Evolutionary conservation across 1,140 invertebrate species (phyloP), one percentile per base, ranked within the genome.

Genomic region (Trichoplusia ni): DNA sequence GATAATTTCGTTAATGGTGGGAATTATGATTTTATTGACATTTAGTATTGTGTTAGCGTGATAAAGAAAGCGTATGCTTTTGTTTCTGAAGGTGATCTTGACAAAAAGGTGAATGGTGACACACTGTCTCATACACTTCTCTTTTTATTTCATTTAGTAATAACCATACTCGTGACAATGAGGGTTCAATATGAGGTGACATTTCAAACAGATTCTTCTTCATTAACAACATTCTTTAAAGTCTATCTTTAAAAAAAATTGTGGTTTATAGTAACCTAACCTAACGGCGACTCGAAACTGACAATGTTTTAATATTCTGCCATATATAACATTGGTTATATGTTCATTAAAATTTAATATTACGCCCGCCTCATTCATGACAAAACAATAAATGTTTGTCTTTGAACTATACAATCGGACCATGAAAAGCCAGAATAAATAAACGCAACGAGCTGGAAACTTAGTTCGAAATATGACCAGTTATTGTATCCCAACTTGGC

Each of bases 401-500:
- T 33, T 29, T 54, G 18, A 37, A 54, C 31, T 54, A 37, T 47
- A 29, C 31, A 47, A 47, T 9, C 25, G 27, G 13, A 54, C 31
- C 33, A 23, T 54, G 19, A 37, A 38, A 40, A 40, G 27, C 27
- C 11, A 49, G 27, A 31, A 19, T 23, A 33, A 49, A 49, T 49
- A 49, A 49, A 49, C 16, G 11, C 58, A 67, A 49, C 38, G 47
- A 69, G 66, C 42, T 73, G 67, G 62, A 69, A 72, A 67, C 47
- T 37, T 60, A 65, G 42, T 56, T 70, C 63, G 64, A 75, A 65
- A 67, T 47, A 47, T 16, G 11, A 31, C 8, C 14, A 18, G 25
- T 16, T 49, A 19, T 18, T 33, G 8, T 49, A 31, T 44, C 75
- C 73, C 67, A 82, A 83, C 53, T 81, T 70, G 79, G 79, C 61